A percentile compares a stretch with the other conserved stretches of the same genome.
Conservation (phyloP, 2,797 vertebrate genomes). For the Gila robusta region DNA sequence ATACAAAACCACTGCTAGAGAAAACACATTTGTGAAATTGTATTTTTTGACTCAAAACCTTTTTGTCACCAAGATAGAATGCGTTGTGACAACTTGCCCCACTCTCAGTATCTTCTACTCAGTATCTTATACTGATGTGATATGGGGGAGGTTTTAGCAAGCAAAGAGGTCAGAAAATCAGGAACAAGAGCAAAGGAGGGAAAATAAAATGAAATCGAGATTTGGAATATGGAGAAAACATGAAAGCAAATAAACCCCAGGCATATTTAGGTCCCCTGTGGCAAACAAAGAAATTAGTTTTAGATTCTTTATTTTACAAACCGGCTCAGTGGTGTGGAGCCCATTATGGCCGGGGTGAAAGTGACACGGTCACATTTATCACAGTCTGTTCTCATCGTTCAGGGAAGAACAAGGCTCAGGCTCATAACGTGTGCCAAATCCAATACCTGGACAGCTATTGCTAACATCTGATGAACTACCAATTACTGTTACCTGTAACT, state of each 20-base stretch:
- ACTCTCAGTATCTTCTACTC: not conserved
- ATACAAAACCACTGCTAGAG: not conserved
- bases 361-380: constrained; percentile 22
- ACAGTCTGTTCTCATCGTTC: constrained; percentile 27
- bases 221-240: not conserved
- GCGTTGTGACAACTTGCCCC: not conserved
- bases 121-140: not conserved
- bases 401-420: not conserved
- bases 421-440: not conserved
- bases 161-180: not conserved
- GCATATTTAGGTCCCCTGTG: constrained; percentile 11
- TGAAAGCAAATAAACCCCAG: not conserved
- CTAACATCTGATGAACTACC: constrained; percentile 5
- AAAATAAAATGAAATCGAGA: not conserved
- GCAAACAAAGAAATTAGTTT: constrained; percentile 30
- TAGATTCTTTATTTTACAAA: constrained; percentile 3
- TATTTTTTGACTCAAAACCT: not conserved
- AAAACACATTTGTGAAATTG: not conserved
- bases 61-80: not conserved
- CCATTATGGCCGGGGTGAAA: constrained; percentile 13
- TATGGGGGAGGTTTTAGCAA: not conserved
- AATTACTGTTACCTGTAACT: not conserved
- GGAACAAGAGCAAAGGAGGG: not conserved
- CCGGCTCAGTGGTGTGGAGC: not conserved
- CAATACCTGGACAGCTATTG: not conserved